Evolutionary conservation across 2,888 invertebrate genomes (phyloP).

Genomic region (Gonocerus acuteangulatus): DNA sequence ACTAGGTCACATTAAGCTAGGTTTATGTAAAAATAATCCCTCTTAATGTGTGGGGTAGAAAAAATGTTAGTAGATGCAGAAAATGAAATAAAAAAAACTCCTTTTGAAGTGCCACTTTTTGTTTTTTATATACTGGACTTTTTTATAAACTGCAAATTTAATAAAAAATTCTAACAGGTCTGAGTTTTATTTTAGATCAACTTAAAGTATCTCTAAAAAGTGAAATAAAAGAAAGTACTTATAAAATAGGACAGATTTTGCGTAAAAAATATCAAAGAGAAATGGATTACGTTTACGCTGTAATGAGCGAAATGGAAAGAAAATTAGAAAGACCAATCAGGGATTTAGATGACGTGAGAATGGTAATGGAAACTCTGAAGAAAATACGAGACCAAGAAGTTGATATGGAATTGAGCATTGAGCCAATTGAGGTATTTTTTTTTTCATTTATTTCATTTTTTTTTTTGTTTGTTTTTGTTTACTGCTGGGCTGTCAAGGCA

Average conservation of each 20-base stretch:
- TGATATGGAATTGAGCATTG: constrained; percentile 87
- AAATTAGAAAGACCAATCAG: constrained; percentile 80
- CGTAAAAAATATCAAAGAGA: constrained; percentile 83
- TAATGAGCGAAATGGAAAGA: constrained; percentile 86
- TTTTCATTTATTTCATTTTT: background rate
- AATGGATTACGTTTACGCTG: constrained; percentile 87
- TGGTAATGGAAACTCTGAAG: constrained; percentile 86
- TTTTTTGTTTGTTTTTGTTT: too few species aligned
- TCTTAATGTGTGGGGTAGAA: too few species aligned
- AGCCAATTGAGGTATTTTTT: constrained; percentile 72
- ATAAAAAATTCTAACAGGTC: too few species aligned
- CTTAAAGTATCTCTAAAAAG: constrained; percentile 77
- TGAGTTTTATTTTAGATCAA: too few species aligned
- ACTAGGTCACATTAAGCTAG: too few species aligned
- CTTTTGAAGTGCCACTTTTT: too few species aligned
- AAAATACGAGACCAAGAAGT: constrained; percentile 92
- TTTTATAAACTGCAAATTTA: too few species aligned
- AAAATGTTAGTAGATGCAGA: too few species aligned
- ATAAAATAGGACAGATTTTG: constrained; percentile 76
- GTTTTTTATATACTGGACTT: too few species aligned
- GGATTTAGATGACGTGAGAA: constrained; percentile 87
- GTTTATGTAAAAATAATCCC: too few species aligned
- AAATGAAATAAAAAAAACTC: too few species aligned
- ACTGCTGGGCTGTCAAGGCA: too few species aligned
- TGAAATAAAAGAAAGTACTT: constrained; percentile 71